These are phyloP conservation scores for Porites cylindrica DNA, from an alignment of 92 coral and sea anemone genomes.

Conservation along the genomic window DNA sequence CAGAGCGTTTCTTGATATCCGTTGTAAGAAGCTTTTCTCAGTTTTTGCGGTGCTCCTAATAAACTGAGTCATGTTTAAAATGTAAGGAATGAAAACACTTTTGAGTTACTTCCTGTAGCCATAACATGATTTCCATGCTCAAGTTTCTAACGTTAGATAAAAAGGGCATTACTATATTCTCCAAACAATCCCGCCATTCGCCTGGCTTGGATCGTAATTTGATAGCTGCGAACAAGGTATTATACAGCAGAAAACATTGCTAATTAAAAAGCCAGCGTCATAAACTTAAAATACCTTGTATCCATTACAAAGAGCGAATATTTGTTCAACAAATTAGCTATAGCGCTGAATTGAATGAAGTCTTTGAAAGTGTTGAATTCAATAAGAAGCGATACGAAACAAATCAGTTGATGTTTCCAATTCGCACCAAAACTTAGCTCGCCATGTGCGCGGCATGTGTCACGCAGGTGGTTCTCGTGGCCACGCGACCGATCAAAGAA, in stretches of 20 bases:
- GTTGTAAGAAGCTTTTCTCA: neutral
- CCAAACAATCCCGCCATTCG: too few species aligned
- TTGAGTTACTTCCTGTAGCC: neutral
- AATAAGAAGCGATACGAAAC: constrained; percentile 19
- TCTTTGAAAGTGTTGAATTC: constrained; percentile 21
- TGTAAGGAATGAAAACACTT: constrained; percentile 3
- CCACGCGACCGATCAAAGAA: neutral
- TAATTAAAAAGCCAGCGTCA: neutral
- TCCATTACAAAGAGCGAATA: neutral
- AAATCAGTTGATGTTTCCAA: constrained; percentile 3
- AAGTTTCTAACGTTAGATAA: too few species aligned
- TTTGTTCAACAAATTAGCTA: neutral
- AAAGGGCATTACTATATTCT: neutral
- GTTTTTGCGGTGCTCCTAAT: neutral
- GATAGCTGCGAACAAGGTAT: neutral
- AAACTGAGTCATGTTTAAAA: neutral
- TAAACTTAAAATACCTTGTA: neutral
- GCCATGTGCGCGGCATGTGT: constrained; percentile 46
- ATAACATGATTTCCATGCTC: too few species aligned
- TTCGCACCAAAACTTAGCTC: constrained; percentile 3
- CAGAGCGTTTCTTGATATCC: neutral
- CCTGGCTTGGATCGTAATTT: neutral
- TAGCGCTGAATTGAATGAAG: neutral
- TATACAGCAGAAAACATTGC: neutral
- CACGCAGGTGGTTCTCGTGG: constrained; percentile 35